Evolutionary conservation across 2,797 vertebrate genomes (phyloP).

Genomic region (Melanotaenia nigrans): DNA sequence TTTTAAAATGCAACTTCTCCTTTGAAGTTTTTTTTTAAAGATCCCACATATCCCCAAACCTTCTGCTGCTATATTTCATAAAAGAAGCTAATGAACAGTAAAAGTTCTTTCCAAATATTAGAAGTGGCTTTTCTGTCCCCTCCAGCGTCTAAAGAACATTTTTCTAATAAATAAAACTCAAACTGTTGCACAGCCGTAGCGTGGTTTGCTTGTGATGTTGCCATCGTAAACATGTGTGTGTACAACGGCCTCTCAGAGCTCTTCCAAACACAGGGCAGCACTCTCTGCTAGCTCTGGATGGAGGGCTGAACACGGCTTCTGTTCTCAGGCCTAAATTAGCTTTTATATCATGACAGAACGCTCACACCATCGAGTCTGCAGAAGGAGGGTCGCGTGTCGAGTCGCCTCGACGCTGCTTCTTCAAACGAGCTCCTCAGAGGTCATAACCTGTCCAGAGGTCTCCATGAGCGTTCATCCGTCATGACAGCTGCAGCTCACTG

Average conservation of each 20-base stretch:
- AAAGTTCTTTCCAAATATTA: conserved; percentile 80
- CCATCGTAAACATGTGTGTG: conserved; percentile 73
- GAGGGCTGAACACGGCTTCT: conserved; percentile 67
- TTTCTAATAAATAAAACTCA: conserved; percentile 74
- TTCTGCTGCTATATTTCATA: conserved; percentile 73
- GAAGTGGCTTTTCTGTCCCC: conserved; percentile 78
- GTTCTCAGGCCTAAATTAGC: conserved; percentile 69
- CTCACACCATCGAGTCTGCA: conserved; percentile 53
- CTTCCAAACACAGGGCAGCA: conserved; percentile 50
- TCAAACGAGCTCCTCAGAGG: conserved; percentile 32
- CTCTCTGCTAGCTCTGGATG: conserved; percentile 30
- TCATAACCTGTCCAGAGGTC: conserved; percentile 21
- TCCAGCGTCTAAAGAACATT: conserved; percentile 54
- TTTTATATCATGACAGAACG: conserved; percentile 61
- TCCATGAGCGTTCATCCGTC: conserved; percentile 27
- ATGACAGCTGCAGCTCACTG: conserved; percentile 50
- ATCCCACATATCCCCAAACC: conserved; percentile 65
- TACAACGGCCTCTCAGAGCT: conserved; percentile 72
- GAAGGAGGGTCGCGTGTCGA: conserved; percentile 25
- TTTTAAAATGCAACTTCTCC: conserved; percentile 56
- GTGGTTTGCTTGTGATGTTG: conserved; percentile 61
- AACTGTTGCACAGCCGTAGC: conserved; percentile 62
- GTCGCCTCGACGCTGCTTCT: conserved; percentile 6
- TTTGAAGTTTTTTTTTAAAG: conserved; percentile 68
- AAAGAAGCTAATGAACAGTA: conserved; percentile 78